Conservation (phyloP, 2,113 vertebrate species). For the Atherinomorus stipes region DNA sequence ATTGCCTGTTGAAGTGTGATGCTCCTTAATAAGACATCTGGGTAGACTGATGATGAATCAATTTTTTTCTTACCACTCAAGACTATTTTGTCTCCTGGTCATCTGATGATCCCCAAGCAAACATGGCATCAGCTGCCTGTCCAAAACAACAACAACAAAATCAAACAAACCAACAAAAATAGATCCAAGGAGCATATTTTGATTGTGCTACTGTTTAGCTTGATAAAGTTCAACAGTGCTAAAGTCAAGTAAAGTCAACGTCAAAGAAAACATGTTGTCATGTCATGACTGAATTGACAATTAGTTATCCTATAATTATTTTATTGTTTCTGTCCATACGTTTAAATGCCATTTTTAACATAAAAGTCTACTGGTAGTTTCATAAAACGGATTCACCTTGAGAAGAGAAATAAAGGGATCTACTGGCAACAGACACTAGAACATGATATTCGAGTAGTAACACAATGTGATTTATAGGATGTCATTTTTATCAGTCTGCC, state of each 20-base stretch:
- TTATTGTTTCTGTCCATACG: too few relatives aligned
- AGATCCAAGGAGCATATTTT: too few relatives aligned
- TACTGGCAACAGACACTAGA: background rate
- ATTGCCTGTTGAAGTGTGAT: too few relatives aligned
- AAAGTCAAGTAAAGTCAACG: background rate
- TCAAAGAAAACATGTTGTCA: conserved; percentile 2
- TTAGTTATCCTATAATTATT: background rate
- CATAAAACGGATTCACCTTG: background rate
- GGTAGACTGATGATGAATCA: too few relatives aligned
- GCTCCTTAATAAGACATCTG: too few relatives aligned
- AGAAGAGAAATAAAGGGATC: too few relatives aligned
- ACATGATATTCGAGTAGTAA: background rate
- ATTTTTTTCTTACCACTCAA: too few relatives aligned
- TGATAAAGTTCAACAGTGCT: too few relatives aligned
- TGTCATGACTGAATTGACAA: conserved; percentile 2
- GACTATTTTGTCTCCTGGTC: background rate
- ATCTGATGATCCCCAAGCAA: background rate
- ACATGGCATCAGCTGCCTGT: conserved; percentile 1
- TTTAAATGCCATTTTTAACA: too few relatives aligned
- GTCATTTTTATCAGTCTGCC: background rate
- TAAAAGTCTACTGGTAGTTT: background rate
- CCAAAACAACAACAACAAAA: conserved; percentile 26
- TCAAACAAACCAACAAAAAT: too few relatives aligned
- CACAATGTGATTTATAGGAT: background rate
- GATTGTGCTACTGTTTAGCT: background rate